These are phyloP conservation scores for Coptotermes formosanus DNA, from an alignment of 1,140 invertebrate genomes.

Conservation along the genomic window DNA sequence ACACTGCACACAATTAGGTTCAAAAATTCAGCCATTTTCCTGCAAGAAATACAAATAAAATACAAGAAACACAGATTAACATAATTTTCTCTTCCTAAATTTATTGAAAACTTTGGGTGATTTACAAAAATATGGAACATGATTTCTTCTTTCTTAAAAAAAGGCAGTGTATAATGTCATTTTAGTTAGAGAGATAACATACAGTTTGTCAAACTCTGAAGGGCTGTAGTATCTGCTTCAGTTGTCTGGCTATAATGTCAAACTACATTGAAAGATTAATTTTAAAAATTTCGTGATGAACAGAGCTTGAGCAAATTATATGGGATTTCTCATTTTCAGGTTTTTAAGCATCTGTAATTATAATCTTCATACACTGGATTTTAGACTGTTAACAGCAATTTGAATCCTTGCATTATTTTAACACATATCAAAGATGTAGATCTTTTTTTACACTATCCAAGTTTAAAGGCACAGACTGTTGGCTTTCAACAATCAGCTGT, in stretches of 20 bases:
- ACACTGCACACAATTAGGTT: too few species aligned
- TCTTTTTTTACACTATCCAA: neutral
- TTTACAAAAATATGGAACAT: constrained; percentile 15
- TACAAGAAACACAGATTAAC: too few species aligned
- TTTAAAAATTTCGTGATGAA: constrained; percentile 1
- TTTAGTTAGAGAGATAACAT: constrained; percentile 4
- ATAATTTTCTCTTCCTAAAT: neutral
- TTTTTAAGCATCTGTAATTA: neutral
- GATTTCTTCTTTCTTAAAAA: neutral
- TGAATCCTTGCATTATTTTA: neutral
- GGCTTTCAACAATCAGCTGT: neutral
- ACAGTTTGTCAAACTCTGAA: neutral
- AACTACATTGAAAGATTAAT: neutral
- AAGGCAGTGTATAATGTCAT: constrained; percentile 7
- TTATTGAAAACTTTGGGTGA: neutral
- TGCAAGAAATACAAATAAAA: too few species aligned
- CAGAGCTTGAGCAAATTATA: constrained; percentile 1
- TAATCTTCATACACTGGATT: neutral
- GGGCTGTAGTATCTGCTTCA: neutral
- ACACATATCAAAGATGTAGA: neutral
- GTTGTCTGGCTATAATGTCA: neutral
- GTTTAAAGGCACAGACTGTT: neutral
- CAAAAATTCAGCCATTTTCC: too few species aligned
- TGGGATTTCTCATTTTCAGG: neutral
- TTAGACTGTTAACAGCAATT: neutral